phyloP scores from a whole-genome alignment of 1,140 invertebrate species.

The Caerostris darwini region DNA sequence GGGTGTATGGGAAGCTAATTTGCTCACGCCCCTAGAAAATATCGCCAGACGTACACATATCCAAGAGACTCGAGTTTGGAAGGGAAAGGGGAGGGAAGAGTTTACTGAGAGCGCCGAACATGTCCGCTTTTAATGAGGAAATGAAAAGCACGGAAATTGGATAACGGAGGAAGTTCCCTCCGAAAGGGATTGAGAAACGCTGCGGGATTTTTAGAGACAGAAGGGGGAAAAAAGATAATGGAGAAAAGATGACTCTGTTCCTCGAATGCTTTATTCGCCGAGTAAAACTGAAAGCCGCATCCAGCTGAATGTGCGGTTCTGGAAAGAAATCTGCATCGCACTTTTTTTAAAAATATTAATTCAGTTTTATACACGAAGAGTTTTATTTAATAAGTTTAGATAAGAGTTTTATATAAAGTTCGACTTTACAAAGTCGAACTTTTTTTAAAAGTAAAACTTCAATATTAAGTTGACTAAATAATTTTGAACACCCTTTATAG shows the following conservation, averaged over 20 bases:
- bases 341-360: no score
- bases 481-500: no score
- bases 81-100: not conserved
- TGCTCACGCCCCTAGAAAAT: not conserved
- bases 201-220: not conserved
- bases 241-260: not conserved
- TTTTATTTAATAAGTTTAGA: no score
- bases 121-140: constrained; percentile 35
- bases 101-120: not conserved
- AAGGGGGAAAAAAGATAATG: not conserved
- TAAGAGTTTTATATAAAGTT: no score
- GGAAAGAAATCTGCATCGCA: no score
- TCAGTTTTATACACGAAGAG: no score
- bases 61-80: no score
- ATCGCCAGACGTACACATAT: not conserved
- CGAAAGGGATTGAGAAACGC: not conserved
- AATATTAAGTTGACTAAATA: no score
- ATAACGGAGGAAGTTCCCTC: not conserved
- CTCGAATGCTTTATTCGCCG: not conserved
- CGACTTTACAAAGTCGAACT: no score
- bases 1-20: not conserved
- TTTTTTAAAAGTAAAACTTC: no score
- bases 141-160: constrained; percentile 45
- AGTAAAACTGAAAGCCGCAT: no score
- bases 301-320: no score